phyloP scores from a whole-genome alignment of 2,888 invertebrate genomes.

The Diaphora mendica region DNA sequence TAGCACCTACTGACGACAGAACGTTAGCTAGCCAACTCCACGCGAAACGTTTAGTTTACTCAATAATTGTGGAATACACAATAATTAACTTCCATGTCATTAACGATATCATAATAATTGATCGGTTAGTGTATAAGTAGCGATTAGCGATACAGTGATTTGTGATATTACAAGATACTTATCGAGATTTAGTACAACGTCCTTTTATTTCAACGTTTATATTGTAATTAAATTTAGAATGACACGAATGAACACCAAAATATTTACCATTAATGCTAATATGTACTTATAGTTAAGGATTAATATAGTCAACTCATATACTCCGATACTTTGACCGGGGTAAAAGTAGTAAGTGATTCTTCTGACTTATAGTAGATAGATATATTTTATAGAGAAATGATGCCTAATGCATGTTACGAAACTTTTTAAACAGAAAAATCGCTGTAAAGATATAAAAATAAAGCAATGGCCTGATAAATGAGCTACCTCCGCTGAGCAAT shows the following conservation, averaged over 20 bases:
- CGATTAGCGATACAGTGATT: constrained; percentile 80
- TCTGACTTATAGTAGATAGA: constrained; percentile 36
- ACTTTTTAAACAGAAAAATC: neutral
- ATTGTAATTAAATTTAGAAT: constrained; percentile 78
- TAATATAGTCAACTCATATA: constrained; percentile 41
- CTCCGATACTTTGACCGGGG: constrained; percentile 31
- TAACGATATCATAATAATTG: constrained; percentile 64
- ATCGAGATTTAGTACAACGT: constrained; percentile 82
- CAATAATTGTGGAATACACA: constrained; percentile 49
- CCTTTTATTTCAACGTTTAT: constrained; percentile 78
- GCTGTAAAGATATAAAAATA: constrained; percentile 12
- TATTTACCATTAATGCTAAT: constrained; percentile 65
- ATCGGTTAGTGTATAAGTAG: constrained; percentile 73
- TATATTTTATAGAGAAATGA: constrained; percentile 19
- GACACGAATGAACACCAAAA: constrained; percentile 84
- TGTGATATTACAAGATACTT: constrained; percentile 85
- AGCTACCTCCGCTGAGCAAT: constrained; percentile 47
- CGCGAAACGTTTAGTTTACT: constrained; percentile 35
- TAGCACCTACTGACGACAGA: constrained; percentile 33
- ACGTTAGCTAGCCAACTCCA: constrained; percentile 46
- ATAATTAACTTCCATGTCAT: constrained; percentile 68
- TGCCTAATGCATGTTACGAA: constrained; percentile 22
- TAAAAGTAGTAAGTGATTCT: constrained; percentile 31
- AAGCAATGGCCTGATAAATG: constrained; percentile 42
- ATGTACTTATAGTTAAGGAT: constrained; percentile 58